Evolutionary conservation across 2,888 invertebrate species (phyloP).

Genomic region (Dexiosoma caninum): DNA sequence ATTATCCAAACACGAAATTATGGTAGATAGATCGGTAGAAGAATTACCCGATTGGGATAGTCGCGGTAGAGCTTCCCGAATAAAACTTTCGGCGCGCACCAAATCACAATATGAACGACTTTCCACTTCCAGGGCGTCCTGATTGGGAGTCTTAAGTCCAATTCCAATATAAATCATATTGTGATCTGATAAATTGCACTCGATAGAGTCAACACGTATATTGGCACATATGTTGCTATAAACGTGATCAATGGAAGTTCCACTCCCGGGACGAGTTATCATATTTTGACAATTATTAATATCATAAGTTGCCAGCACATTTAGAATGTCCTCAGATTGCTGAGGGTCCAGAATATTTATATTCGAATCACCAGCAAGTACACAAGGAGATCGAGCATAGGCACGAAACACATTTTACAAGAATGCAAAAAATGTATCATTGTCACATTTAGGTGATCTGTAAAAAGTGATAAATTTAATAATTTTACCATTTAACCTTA

Average conservation of each 20-base stretch:
- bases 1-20: no score
- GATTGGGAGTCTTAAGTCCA: no score
- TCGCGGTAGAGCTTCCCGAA: no score
- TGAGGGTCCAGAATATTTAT: background rate
- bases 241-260: constrained; percentile 4
- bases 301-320: background rate
- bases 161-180: background rate
- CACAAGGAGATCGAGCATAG: background rate
- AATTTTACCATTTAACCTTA: background rate
- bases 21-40: no score
- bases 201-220: background rate
- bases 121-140: no score
- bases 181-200: background rate
- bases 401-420: background rate
- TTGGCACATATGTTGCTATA: background rate
- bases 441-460: background rate
- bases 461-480: background rate
- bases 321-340: background rate
- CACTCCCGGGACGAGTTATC: background rate
- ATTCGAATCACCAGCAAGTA: background rate
- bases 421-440: background rate
- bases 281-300: background rate
- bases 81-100: background rate
- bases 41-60: no score
- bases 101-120: background rate